A percentile compares a stretch with the other conserved stretches of the same genome.
These are phyloP conservation scores for Gephyroberyx darwinii DNA, from an alignment of 2,797 vertebrate genomes.

Conservation along the genomic window DNA sequence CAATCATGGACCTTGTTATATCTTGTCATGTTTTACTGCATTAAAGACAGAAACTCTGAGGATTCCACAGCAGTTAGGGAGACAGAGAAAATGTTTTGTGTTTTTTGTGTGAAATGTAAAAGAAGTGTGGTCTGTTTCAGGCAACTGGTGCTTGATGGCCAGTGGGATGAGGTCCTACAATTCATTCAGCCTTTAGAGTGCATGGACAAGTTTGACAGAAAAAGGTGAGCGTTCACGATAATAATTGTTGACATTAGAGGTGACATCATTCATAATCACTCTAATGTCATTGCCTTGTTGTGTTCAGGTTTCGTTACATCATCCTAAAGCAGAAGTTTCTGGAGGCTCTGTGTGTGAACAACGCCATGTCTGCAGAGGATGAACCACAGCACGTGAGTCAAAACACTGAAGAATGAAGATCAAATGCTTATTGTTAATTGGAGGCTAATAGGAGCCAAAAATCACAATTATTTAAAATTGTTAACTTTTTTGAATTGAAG, in stretches of 20 bases:
- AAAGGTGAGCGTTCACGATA: conserved; percentile 82
- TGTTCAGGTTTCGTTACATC: conserved; percentile 93
- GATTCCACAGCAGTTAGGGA: background rate
- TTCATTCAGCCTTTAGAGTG: conserved; percentile 98
- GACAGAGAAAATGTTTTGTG: background rate
- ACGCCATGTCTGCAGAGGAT: conserved; percentile 97
- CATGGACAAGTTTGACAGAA: conserved; percentile 99
- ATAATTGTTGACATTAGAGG: background rate
- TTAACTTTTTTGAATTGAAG: no score
- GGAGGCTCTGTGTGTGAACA: conserved; percentile 98
- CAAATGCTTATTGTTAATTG: background rate
- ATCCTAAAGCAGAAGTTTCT: conserved; percentile 98
- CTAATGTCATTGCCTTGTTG: conserved; percentile 21
- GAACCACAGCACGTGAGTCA: conserved; percentile 96
- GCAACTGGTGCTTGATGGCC: conserved; percentile 96
- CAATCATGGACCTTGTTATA: background rate
- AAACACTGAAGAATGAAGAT: background rate
- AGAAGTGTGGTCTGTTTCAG: conserved; percentile 72
- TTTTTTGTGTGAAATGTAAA: conserved; percentile 6
- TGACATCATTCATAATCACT: background rate
- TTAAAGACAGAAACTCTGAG: conserved; percentile 4
- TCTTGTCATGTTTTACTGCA: background rate
- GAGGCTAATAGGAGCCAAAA: no score
- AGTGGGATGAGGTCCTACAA: conserved; percentile 99
- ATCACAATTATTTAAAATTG: no score